Evolutionary conservation across 2,888 invertebrate species (phyloP), one percentile per base, ranked within the genome.

Genomic region (Psylliodes chrysocephalus): DNA sequence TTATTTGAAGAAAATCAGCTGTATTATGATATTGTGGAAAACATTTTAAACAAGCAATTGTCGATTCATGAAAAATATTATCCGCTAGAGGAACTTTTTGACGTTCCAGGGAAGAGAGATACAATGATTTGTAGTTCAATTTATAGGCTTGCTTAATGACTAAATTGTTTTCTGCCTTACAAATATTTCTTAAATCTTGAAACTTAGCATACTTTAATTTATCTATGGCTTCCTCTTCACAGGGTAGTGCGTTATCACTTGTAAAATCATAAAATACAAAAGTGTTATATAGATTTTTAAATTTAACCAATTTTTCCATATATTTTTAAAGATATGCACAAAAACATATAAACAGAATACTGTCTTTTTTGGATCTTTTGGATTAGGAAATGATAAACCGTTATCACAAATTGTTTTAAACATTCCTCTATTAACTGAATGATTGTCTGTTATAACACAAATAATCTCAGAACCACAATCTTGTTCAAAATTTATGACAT

Each of bases 51-150:
- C 7, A 3, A 1, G 44, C 15, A 17, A 44, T 44, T 5, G 44
- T 44, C 17, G 44, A 44, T 17, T 44, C 14, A 18, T 44, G 44
- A 6, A 44, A 44, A 3, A 44, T 17, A 44, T 44, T 44, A 14
- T 44, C 44, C n/a, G 44, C 44, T 44, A 44, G 15, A 44, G n/a
- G n/a, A 8, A 44, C 44, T 14, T 44, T 44, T 14, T 44, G 44
- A 14, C 44, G 15, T 6, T 44, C 44, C 6, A 44, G 15, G 3
- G 2, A 10, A 1, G 44, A 44, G n/a, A 17, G 44, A 6, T 44
- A 44, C 2, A 44, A 2, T 8, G 44, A 44, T 44, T 44, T 44
- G 14, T 14, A 44, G 6, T 44, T 44, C n/a, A 44, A 15, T 44
- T 44, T 44, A 14, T 44, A 44, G 2, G 44, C 44, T 44, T 44